These are phyloP conservation scores for Platycercus adscitus DNA, from an alignment of 2,113 vertebrate species.

Conservation along the genomic window DNA sequence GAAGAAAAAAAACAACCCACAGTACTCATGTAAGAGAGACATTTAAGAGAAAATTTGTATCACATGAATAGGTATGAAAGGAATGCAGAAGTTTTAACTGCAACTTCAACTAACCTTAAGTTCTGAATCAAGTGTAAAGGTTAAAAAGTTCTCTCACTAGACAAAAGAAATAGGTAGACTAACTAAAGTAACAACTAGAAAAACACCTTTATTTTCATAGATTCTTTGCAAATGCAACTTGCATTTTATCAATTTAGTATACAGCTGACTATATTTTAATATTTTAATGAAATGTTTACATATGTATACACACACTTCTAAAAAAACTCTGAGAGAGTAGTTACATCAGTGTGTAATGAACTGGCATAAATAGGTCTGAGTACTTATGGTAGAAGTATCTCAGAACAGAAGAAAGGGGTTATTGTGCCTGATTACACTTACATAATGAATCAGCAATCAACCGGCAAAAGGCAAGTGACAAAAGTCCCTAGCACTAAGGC, in stretches of 20 bases:
- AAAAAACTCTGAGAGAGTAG: background rate
- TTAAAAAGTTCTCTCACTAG: background rate
- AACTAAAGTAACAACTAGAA: background rate
- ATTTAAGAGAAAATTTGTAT: background rate
- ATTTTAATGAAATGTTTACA: background rate
- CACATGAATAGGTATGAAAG: background rate
- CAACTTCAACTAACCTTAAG: background rate
- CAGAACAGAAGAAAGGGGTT: background rate
- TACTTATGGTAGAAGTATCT: background rate
- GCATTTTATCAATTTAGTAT: background rate
- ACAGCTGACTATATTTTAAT: background rate
- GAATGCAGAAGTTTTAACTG: background rate
- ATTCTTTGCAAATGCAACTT: background rate
- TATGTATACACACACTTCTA: background rate
- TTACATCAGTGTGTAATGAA: background rate
- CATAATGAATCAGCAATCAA: background rate
- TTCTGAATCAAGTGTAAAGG: background rate
- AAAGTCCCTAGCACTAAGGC: background rate
- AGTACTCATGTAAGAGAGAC: background rate
- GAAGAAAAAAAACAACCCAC: rapidly evolving
- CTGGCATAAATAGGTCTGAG: background rate
- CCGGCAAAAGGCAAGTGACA: background rate
- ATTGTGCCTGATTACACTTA: background rate
- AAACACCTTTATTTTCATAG: background rate
- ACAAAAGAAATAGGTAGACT: background rate